Percentiles rank a stretch among this genome's conserved stretches.
Evolutionary conservation across 2,888 invertebrate species (phyloP).

Genomic region (Molanna angustata): DNA sequence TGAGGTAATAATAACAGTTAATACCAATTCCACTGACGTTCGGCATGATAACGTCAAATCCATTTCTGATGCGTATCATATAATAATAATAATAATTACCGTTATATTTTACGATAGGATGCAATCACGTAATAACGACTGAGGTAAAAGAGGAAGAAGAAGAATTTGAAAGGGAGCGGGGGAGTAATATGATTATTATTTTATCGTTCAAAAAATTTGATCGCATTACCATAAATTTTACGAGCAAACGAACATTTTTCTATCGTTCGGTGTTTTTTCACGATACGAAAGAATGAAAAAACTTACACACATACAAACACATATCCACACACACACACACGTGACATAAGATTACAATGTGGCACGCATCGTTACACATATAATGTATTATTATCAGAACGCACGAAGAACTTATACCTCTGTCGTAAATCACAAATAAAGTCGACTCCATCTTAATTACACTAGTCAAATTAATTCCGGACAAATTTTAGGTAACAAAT

Average conservation of each 20-base stretch:
- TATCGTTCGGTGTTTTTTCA: background rate
- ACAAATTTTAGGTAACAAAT: too few species aligned
- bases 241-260: background rate
- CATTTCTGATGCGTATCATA: too few species aligned
- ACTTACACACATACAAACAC: too few species aligned
- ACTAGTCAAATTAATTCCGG: too few species aligned
- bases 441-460: too few species aligned
- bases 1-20: too few species aligned
- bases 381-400: constrained; percentile 3
- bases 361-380: constrained; percentile 17
- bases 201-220: background rate
- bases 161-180: background rate
- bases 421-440: constrained; percentile 15
- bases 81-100: too few species aligned
- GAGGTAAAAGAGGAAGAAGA: background rate
- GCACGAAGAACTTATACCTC: constrained; percentile 5
- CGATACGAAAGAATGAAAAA: constrained; percentile 8
- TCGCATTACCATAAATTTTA: background rate
- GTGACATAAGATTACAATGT: constrained; percentile 6
- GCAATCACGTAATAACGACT: too few species aligned
- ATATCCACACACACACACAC: too few species aligned
- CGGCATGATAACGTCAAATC: too few species aligned
- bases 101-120: too few species aligned
- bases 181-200: background rate
- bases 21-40: too few species aligned